Base-by-base conservation (phyloP, 2,113 vertebrate species). In the Pollimyrus isidori region DNA sequence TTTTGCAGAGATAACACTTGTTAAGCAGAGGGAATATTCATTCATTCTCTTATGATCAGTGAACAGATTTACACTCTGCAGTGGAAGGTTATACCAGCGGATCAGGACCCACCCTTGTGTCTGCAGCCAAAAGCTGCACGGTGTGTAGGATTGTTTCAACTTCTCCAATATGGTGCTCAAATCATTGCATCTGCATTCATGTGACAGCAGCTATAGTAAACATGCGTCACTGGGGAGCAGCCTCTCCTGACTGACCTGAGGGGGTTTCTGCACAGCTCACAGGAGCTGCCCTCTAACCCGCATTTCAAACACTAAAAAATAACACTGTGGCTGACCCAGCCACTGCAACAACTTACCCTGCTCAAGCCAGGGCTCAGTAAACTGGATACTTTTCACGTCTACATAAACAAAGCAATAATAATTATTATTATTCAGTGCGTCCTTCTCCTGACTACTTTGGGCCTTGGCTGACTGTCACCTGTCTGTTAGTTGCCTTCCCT, bases 401-500 rank as follows among this genome's bases (percentile, higher is more conserved):
- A 69, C 62, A 30, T 9, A 13, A 26, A 65, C 10, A 65, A 65
- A 26, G 9, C n/a, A 26, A 65, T 80, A 80, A 19, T 39, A 42
- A 17, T 4, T 19, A 42, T 80, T 80, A 17, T 19, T 80, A 80
- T 80, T 80, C 73, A 19, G 35, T 17, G 26, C 0, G 73, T 80
- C 73, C 13, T 80, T 42, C 62, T 65, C 23, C 69, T 23, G 69
- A 15, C 69, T 89, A 11, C 92, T 56, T 90, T 45, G 90, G 93
- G 91, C 90, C 87, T 89, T 52, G 92, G 89, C 93, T 52, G 90
- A 91, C 91, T 92, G 91, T 90, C 89, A 80, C 90, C 86, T 89
- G 92, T 94, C 92, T 88, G 53, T 92, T 91, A 88, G 89, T 90
- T 87, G 90, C 90, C 92, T 89, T 92, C 80, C 21, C 58, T 23